Conservation (phyloP, 1,140 invertebrate genomes). For the Aphidius ervi region DNA sequence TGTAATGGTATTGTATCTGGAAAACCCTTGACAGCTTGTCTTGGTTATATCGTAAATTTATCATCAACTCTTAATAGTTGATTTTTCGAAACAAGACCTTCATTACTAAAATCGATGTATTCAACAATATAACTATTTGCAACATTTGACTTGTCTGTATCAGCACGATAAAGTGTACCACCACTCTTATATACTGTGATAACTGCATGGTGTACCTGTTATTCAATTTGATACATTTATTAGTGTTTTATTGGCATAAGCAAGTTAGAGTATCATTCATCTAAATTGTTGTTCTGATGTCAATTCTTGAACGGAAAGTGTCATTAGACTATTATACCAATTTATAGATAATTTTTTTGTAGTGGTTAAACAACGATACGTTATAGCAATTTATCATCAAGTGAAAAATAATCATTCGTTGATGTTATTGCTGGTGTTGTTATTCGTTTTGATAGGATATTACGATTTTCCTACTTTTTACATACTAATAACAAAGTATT, state of each 20-base stretch:
- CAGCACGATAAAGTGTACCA: conserved; percentile 63
- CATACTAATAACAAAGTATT: no score
- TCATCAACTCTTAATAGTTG: conserved; percentile 66
- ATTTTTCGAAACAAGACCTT: conserved; percentile 54
- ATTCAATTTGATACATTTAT: conserved; percentile 27
- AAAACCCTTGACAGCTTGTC: conserved; percentile 64
- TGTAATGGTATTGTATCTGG: conserved; percentile 58
- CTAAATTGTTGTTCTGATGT: no score
- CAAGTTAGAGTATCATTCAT: no score
- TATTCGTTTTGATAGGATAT: no score
- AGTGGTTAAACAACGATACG: no score
- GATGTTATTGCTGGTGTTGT: no score
- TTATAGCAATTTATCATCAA: no score
- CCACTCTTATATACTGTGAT: conserved; percentile 68
- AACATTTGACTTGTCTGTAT: conserved; percentile 56
- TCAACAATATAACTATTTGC: conserved; percentile 59
- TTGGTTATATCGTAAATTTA: conserved; percentile 62
- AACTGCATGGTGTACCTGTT: conserved; percentile 57
- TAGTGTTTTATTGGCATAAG: conserved; percentile 50
- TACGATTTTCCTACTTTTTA: no score
- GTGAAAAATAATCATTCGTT: no score
- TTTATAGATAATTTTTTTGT: no score
- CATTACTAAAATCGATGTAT: conserved; percentile 74
- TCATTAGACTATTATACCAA: no score
- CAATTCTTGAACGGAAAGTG: no score